A percentile compares a stretch with the other conserved stretches of the same genome.
phyloP scores from a whole-genome alignment of 2,888 invertebrate species.

The Phengaris arion region DNA sequence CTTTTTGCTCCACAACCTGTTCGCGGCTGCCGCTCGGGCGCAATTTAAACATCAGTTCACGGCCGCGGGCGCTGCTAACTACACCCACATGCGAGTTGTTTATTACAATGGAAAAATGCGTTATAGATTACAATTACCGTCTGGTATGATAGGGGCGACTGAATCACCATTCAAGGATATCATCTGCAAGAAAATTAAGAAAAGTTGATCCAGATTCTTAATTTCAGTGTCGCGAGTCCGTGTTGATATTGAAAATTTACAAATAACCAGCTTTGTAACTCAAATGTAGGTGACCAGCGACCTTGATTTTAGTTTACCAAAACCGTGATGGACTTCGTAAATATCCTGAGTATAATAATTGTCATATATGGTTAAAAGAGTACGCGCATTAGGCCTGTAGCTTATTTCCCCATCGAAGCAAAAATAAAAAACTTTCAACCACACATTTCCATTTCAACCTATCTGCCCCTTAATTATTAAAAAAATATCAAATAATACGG shows the following conservation, averaged over 20 bases:
- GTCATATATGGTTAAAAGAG: too few species aligned
- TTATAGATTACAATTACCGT: conserved; percentile 17
- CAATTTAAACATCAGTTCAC: conserved; percentile 73
- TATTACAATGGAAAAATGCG: conserved; percentile 6
- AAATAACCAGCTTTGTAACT: too few species aligned
- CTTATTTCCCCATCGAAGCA: background rate
- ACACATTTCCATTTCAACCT: background rate
- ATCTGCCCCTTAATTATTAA: background rate
- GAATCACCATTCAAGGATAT: background rate
- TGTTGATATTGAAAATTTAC: too few species aligned
- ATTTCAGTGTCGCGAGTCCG: too few species aligned
- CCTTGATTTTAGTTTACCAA: too few species aligned
- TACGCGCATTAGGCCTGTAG: too few species aligned
- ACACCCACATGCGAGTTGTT: conserved; percentile 15
- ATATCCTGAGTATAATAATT: too few species aligned
- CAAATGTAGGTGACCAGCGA: too few species aligned
- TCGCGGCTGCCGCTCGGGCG: conserved; percentile 71
- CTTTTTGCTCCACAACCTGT: conserved; percentile 79
- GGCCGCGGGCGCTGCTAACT: conserved; percentile 68
- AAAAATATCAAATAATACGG: conserved; percentile 7
- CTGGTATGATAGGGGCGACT: too few species aligned
- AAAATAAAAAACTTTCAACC: background rate
- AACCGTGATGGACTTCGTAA: too few species aligned
- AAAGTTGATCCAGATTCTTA: too few species aligned
- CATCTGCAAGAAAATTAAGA: too few species aligned